phyloP scores from a whole-genome alignment of 2,888 invertebrate species.

The Lasioglossum vierecki region DNA sequence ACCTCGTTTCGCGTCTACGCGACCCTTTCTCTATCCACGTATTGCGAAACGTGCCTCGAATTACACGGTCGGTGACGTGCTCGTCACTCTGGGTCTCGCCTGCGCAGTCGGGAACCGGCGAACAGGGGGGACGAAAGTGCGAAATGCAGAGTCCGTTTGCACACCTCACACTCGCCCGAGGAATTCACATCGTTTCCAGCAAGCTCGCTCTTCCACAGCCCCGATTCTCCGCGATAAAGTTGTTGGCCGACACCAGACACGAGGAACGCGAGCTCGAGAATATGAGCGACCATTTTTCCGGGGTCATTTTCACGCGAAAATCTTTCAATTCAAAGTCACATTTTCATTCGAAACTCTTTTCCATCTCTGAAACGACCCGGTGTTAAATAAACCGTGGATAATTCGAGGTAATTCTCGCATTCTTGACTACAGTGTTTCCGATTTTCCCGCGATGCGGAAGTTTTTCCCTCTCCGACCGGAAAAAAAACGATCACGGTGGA shows the following conservation, averaged over 20 bases:
- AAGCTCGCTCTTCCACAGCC: not conserved
- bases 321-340: no score
- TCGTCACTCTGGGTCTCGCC: constrained; percentile 22
- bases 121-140: constrained; percentile 9
- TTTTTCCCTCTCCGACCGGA: not conserved
- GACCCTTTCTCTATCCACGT: constrained; percentile 53
- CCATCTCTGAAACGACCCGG: no score
- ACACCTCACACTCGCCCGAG: not conserved
- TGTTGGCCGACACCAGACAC: not conserved
- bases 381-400: not conserved
- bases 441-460: not conserved
- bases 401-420: not conserved
- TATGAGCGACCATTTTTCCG: not conserved
- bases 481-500: not conserved
- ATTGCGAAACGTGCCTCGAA: constrained; percentile 65
- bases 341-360: no score
- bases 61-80: constrained; percentile 48
- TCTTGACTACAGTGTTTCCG: not conserved
- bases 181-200: not conserved
- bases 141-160: constrained; percentile 16
- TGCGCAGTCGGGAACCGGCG: not conserved
- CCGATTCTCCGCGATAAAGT: not conserved
- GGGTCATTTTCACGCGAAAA: not conserved
- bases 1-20: constrained; percentile 57
- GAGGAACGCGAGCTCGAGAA: not conserved